phyloP scores from a whole-genome alignment of 2,888 invertebrate species.

The Phengaris alcon region DNA sequence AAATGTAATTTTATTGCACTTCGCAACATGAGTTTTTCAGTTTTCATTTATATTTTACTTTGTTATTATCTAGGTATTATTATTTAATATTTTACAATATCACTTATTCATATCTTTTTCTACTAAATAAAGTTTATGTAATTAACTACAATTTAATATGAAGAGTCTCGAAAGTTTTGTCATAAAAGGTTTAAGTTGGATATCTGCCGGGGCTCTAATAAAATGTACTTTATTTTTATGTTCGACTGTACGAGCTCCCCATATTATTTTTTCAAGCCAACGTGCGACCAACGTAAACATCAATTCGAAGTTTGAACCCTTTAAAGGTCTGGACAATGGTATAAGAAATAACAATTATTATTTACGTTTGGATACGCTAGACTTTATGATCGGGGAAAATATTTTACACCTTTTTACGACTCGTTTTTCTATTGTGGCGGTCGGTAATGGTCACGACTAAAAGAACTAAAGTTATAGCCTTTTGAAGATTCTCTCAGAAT shows the following conservation, averaged over 20 bases:
- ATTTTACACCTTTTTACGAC: constrained; percentile 28
- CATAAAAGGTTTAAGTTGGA: not conserved
- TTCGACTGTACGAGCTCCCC: constrained; percentile 17
- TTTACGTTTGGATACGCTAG: constrained; percentile 27
- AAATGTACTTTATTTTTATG: not conserved
- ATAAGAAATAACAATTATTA: constrained; percentile 28
- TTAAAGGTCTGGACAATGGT: constrained; percentile 27
- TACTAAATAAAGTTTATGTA: not conserved
- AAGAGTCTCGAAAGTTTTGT: not conserved
- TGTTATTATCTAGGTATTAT: not conserved
- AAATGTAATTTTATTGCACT: constrained; percentile 17
- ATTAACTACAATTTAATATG: not conserved
- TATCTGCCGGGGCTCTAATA: not conserved
- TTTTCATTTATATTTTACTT: not conserved
- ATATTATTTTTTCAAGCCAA: constrained; percentile 24
- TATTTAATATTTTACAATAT: no score
- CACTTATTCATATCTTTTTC: not conserved
- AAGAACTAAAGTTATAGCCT: constrained; percentile 23
- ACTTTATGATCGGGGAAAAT: constrained; percentile 23
- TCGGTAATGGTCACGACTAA: constrained; percentile 9
- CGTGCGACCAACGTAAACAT: constrained; percentile 27
- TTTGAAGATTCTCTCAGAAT: not conserved
- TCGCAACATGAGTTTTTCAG: not conserved
- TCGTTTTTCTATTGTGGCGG: constrained; percentile 22
- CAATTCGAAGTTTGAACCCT: constrained; percentile 28